These are phyloP conservation scores for Haliaeetus leucogaster DNA, from an alignment of 2,113 vertebrate species.

Conservation along the genomic window DNA sequence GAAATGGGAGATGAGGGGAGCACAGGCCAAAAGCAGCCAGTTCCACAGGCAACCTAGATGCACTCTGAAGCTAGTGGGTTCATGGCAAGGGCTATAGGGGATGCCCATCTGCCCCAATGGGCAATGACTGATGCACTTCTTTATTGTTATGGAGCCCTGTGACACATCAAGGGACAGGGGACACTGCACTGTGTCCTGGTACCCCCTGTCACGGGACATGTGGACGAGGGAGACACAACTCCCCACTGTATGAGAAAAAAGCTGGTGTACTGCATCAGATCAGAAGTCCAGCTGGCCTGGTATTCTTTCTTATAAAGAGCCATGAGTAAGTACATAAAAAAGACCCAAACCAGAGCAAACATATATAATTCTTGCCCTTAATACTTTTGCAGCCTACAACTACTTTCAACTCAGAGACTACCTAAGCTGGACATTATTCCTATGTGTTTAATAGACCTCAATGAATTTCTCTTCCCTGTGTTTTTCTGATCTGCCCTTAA, in stretches of 20 bases:
- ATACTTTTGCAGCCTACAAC: neutral
- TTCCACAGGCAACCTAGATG: neutral
- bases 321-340: neutral
- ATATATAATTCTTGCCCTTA: neutral
- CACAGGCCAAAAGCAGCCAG: neutral
- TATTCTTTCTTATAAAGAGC: neutral
- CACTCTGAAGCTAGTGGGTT: neutral
- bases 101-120: neutral
- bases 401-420: neutral
- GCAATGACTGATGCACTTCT: neutral
- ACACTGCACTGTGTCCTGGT: neutral
- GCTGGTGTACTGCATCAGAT: neutral
- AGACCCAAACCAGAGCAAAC: neutral
- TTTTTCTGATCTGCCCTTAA: neutral
- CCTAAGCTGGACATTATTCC: neutral
- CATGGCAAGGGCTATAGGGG: neutral
- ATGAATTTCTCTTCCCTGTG: neutral
- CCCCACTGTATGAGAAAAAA: neutral
- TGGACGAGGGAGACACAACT: neutral
- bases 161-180: neutral
- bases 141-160: neutral
- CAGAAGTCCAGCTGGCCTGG: neutral
- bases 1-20: neutral
- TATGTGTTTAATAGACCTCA: neutral
- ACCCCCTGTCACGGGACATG: rapidly evolving